Conservation (phyloP, 2,113 vertebrate genomes). For the Ptilorrhoa leucosticta region DNA sequence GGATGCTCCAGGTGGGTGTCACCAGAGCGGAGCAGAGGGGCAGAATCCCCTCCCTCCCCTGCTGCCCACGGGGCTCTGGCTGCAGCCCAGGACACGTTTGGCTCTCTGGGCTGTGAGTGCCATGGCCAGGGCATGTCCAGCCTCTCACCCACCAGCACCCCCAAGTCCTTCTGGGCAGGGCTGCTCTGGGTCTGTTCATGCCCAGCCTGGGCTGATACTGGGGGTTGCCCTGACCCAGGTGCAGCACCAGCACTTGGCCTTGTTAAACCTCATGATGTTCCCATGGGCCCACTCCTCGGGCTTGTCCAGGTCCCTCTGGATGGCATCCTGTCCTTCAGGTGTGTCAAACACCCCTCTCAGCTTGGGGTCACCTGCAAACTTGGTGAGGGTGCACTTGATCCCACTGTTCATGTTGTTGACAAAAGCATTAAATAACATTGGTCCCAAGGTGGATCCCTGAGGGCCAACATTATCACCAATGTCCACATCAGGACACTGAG, state of each 20-base stretch:
- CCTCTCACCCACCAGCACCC: neutral
- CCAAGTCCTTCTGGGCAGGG: neutral
- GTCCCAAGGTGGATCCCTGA: neutral
- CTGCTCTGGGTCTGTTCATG: neutral
- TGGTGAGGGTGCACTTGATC: neutral
- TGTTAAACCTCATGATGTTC: neutral
- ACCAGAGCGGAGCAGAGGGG: neutral
- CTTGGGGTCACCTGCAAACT: neutral
- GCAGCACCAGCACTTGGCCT: neutral
- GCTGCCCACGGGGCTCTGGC: neutral
- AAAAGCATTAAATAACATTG: neutral
- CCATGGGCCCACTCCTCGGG: accelerated
- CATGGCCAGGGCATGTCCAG: neutral
- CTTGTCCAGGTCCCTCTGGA: neutral
- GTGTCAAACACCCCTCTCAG: neutral
- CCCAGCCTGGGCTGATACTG: neutral
- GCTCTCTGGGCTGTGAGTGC: neutral
- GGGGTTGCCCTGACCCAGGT: accelerated
- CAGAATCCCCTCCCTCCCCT: neutral
- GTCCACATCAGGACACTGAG: neutral
- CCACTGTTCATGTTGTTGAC: neutral
- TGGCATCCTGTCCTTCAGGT: neutral
- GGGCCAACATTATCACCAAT: neutral
- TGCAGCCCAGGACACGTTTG: neutral
- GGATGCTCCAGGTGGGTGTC: neutral